phyloP scores from a whole-genome alignment of 2,113 vertebrate genomes.

The Aegotheles bennettii region DNA sequence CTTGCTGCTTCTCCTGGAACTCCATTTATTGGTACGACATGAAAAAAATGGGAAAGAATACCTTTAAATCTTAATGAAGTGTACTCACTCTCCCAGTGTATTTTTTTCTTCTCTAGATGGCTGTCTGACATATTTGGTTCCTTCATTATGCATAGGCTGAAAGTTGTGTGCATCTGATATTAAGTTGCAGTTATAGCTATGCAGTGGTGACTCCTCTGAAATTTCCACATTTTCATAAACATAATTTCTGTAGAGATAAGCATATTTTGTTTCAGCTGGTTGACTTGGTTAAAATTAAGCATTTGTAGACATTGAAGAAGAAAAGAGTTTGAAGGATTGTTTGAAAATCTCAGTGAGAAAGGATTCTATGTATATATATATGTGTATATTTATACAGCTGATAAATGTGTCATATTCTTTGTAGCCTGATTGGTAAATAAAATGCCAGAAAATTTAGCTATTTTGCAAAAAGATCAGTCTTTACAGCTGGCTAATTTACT shows the following conservation, averaged over 20 bases:
- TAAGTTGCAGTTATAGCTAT: background rate
- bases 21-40: background rate
- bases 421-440: background rate
- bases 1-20: background rate
- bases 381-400: too few relatives aligned
- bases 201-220: background rate
- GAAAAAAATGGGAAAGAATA: background rate
- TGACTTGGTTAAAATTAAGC: background rate
- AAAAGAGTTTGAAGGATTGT: background rate
- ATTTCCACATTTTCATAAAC: background rate
- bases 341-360: background rate
- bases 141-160: background rate
- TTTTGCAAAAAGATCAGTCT: background rate
- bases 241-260: background rate
- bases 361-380: background rate
- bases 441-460: background rate
- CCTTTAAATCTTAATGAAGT: background rate
- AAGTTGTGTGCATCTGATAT: background rate
- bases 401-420: background rate
- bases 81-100: background rate
- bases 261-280: background rate
- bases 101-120: background rate
- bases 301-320: fast-evolving
- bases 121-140: background rate
- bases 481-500: background rate